Evolutionary conservation across 2,113 vertebrate species (phyloP), one percentile per base, ranked within the genome.

Genomic region (Brachyhypopomus occidentalis): DNA sequence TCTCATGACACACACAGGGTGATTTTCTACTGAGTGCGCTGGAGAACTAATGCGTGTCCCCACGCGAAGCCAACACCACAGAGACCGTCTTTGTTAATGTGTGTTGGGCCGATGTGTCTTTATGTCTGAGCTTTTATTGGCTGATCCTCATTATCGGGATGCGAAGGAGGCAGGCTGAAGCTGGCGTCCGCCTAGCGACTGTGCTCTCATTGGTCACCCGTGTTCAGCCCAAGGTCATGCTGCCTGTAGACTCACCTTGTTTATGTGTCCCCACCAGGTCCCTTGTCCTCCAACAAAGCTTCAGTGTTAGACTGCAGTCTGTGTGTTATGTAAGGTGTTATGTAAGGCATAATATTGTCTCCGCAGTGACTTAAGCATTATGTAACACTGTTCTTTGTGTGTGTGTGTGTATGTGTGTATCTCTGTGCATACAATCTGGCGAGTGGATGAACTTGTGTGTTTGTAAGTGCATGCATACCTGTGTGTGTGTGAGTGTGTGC

Each of bases 251-350:
- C 80, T 80, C 52, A 45, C 56, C 86, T 81, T 19, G 7, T 59
- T 76, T 62, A 56, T 3, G 23, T 20, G 20, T 77, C 82, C 63
- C 72, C 78, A 85, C 77, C 84, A 76, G 85, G 89, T 87, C 86
- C 66, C 4, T 59, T 22, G 84, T 88, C 84, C 82, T 90, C 86
- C 74, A 79, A 85, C 83, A 77, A 75, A 72, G 66, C 55, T 69
- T 78, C 69, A 84, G 83, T 86, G 86, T 64, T 38, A 60, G 64
- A 63, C 27, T 72, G 36, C 74, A 88, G 81, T 78, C 71, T 64
- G 80, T 56, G n/a, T n/a, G 38, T 89, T 89, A 74, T 70, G 71
- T 85, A 89, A 90, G 19, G n/a, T n/a, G 38, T 89, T 89, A 74
- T 70, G 71, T 85, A 89, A 90, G 19, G 5, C 41, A 66, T 23